phyloP scores from a whole-genome alignment of 2,113 vertebrate species.

The Thomomys bottae region DNA sequence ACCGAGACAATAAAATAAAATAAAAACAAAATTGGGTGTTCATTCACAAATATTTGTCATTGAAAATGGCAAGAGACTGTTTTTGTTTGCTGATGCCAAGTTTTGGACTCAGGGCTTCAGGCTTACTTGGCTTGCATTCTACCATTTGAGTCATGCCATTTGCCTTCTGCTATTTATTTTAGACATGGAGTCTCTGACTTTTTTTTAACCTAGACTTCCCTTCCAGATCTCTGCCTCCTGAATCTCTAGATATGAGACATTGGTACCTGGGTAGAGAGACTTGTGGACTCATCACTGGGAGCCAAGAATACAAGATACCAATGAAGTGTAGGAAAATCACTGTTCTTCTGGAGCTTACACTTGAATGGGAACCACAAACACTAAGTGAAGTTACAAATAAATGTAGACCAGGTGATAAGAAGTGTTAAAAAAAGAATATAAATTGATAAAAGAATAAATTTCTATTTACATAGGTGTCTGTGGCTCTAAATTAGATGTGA shows the following conservation, averaged over 20 bases:
- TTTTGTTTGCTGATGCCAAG: too few species aligned
- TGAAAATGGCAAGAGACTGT: neutral
- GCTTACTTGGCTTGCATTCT: too few species aligned
- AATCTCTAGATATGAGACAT: too few species aligned
- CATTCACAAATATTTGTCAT: constrained; percentile 7
- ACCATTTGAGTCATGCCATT: too few species aligned
- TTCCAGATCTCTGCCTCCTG: too few species aligned
- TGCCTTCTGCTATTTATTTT: too few species aligned
- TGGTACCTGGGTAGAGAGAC: neutral
- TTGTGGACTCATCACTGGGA: neutral
- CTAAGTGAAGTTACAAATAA: neutral
- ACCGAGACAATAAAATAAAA: too few species aligned
- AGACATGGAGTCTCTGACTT: too few species aligned
- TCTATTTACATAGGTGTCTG: neutral
- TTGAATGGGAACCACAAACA: neutral
- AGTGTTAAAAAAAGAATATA: neutral
- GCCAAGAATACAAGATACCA: neutral
- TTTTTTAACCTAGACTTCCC: too few species aligned
- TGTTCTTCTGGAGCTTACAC: neutral
- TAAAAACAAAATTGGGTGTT: neutral
- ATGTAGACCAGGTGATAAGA: neutral
- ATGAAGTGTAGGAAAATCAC: neutral
- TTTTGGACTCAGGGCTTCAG: too few species aligned
- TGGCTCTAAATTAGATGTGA: neutral
- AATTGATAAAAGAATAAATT: neutral